Conservation (phyloP, 2,888 invertebrate genomes). For the Cryptocheilus praepositus region DNA sequence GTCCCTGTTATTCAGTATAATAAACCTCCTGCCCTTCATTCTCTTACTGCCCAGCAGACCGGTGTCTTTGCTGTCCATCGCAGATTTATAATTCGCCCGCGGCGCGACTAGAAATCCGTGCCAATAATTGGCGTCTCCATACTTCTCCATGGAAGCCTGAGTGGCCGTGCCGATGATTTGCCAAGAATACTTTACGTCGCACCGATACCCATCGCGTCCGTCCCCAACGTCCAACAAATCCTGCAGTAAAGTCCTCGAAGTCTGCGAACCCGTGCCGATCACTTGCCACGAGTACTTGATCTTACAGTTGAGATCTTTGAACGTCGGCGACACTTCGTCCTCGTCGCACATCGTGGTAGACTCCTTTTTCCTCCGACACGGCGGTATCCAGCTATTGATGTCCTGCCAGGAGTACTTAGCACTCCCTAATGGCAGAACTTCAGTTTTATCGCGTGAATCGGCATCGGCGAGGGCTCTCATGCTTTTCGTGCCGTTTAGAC, state of each 20-base stretch:
- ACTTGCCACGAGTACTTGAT: constrained; percentile 64
- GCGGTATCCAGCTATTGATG: constrained; percentile 5
- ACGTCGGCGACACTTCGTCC: too few species aligned
- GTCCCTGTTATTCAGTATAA: constrained; percentile 45
- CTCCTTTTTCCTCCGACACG: not conserved
- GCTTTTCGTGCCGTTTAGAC: not conserved
- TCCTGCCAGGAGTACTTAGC: constrained; percentile 10
- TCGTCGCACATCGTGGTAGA: not conserved
- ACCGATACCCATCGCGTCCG: constrained; percentile 25
- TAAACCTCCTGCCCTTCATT: constrained; percentile 19
- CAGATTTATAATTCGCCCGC: constrained; percentile 12
- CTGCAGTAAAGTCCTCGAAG: constrained; percentile 50
- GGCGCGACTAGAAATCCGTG: constrained; percentile 38
- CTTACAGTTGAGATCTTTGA: constrained; percentile 32
- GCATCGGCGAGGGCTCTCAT: too few species aligned
- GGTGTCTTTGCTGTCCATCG: not conserved
- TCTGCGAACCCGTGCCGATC: constrained; percentile 55
- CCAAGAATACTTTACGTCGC: constrained; percentile 62
- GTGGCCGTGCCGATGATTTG: constrained; percentile 60
- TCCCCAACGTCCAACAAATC: constrained; percentile 23
- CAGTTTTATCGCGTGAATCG: too few species aligned
- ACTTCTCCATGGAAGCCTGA: constrained; percentile 49
- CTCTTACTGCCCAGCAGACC: not conserved
- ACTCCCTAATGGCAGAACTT: too few species aligned
- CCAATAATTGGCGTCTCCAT: constrained; percentile 41